These are phyloP conservation scores for Hipparchia semele DNA, from an alignment of 2,888 invertebrate species.

Conservation along the genomic window DNA sequence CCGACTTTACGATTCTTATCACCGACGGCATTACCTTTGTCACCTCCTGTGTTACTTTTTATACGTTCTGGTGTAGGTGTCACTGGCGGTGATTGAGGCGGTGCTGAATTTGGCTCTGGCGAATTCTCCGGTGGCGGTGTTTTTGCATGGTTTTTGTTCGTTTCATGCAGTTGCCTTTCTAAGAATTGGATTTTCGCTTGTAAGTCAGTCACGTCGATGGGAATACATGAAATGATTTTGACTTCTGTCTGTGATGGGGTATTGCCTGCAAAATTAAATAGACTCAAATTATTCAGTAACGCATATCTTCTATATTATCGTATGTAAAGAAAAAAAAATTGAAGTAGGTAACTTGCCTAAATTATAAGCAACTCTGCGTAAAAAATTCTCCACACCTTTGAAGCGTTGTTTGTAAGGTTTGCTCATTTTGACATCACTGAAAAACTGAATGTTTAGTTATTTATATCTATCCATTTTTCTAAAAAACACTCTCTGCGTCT, in stretches of 20 bases:
- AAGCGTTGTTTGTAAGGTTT: constrained; percentile 54
- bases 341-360: constrained; percentile 51
- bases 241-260: constrained; percentile 74
- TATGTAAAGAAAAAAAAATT: background rate
- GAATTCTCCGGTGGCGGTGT: too few relatives aligned
- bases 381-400: constrained; percentile 70
- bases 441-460: background rate
- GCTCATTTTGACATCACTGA: constrained; percentile 47
- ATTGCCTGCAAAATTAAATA: constrained; percentile 56
- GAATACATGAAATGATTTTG: constrained; percentile 77
- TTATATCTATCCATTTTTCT: background rate
- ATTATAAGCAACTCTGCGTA: constrained; percentile 68
- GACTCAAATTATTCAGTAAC: background rate
- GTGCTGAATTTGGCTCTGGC: background rate
- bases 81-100: background rate
- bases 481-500: too few relatives aligned
- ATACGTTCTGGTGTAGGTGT: background rate
- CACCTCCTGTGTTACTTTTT: background rate
- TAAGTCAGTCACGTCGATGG: constrained; percentile 74
- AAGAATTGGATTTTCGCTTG: constrained; percentile 65
- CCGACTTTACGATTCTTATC: background rate
- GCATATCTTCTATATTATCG: background rate
- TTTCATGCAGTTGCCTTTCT: constrained; percentile 60
- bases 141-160: constrained; percentile 17
- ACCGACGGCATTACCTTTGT: background rate